Evolutionary conservation across 2,888 invertebrate species (phyloP).

Genomic region (Gortyna flavago): DNA sequence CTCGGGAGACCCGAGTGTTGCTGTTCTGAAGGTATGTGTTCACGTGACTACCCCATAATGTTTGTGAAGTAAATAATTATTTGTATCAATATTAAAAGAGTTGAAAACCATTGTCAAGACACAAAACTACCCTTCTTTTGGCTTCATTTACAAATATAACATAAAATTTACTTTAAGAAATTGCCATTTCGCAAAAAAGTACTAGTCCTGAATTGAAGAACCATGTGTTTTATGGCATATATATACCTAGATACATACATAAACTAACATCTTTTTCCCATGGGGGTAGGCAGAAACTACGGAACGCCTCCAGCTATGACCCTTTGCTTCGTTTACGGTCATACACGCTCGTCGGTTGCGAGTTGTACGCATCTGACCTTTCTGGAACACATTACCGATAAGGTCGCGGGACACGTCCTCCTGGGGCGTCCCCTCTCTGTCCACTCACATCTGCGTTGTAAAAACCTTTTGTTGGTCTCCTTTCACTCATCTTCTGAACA

Average conservation of each 20-base stretch:
- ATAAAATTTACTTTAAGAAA: neutral
- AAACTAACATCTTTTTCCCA: neutral
- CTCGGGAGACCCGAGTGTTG: slow-evolving; percentile 84
- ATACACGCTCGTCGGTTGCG: neutral
- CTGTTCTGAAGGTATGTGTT: slow-evolving; percentile 82
- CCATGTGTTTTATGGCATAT: neutral
- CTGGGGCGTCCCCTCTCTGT: neutral
- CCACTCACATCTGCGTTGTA: neutral
- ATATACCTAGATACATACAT: neutral
- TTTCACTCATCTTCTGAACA: neutral
- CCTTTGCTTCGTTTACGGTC: neutral
- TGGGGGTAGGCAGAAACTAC: neutral
- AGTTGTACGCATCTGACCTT: neutral
- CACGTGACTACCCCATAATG: neutral
- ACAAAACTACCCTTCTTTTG: neutral
- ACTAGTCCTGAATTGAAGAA: neutral
- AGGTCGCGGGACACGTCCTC: neutral
- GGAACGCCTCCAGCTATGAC: neutral
- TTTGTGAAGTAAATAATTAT: neutral
- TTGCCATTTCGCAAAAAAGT: neutral
- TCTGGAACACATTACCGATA: neutral
- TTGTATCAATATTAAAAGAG: neutral
- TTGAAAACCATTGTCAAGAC: neutral
- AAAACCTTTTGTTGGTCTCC: neutral
- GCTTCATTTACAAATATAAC: neutral